A percentile compares a stretch with the other conserved stretches of the same genome.
Evolutionary conservation across 2,797 vertebrate genomes (phyloP).

Genomic region (Distichodus sexfasciatus): DNA sequence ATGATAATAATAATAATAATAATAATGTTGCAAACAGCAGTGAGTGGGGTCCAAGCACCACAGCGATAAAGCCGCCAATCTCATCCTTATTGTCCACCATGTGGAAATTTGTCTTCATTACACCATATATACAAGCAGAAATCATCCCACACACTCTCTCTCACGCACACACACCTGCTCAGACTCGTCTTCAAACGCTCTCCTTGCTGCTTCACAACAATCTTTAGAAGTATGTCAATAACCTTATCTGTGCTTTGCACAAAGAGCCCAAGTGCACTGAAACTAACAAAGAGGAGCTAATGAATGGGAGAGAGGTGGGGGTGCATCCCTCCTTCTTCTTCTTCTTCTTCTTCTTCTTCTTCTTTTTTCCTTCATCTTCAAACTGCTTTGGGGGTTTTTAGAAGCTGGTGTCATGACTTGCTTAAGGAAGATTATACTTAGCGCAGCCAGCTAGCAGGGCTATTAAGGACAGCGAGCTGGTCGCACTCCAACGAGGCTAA

Average conservation of each 20-base stretch:
- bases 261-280: slow-evolving; percentile 41
- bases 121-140: too few relatives aligned
- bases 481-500: too few relatives aligned
- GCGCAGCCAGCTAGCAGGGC: background rate
- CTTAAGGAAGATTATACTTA: slow-evolving; percentile 3
- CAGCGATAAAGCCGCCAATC: too few relatives aligned
- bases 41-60: too few relatives aligned
- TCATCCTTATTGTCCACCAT: too few relatives aligned
- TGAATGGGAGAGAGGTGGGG: slow-evolving; percentile 31
- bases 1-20: too few relatives aligned
- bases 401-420: slow-evolving; percentile 13
- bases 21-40: too few relatives aligned
- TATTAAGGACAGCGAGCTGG: too few relatives aligned
- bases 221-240: slow-evolving; percentile 37
- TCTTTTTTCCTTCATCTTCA: background rate
- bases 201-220: slow-evolving; percentile 2
- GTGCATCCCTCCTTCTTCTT: background rate
- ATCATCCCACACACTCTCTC: background rate
- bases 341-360: background rate
- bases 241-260: slow-evolving; percentile 50
- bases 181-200: slow-evolving; percentile 26
- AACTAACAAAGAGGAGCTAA: slow-evolving; percentile 36
- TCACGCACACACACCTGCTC: background rate
- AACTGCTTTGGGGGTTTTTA: slow-evolving; percentile 1
- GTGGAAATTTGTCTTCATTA: too few relatives aligned